phyloP scores from a whole-genome alignment of 2,888 invertebrate genomes.

The Lepidochrysops patricia region DNA sequence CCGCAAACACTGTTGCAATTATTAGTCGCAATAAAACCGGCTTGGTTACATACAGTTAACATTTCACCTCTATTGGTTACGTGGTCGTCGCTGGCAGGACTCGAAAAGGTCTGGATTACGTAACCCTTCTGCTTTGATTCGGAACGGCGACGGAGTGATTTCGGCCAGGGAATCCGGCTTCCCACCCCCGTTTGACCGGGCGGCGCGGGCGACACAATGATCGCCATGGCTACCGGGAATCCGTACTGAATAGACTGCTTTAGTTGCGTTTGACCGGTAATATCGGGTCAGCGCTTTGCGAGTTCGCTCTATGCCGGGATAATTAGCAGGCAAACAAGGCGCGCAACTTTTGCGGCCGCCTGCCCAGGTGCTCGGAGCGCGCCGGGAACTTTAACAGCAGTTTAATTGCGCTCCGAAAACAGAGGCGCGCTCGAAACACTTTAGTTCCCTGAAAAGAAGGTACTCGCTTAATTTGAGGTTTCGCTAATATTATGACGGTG shows the following conservation, averaged over 20 bases:
- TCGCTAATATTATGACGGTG: slow-evolving; percentile 15
- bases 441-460: slow-evolving; percentile 66
- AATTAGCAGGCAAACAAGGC: slow-evolving; percentile 72
- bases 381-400: slow-evolving; percentile 73
- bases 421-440: slow-evolving; percentile 66
- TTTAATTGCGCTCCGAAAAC: slow-evolving; percentile 71
- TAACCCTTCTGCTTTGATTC: slow-evolving; percentile 73
- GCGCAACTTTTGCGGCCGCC: slow-evolving; percentile 61
- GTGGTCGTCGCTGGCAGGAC: no score
- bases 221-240: slow-evolving; percentile 61
- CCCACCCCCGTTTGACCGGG: slow-evolving; percentile 65
- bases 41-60: no score
- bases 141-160: slow-evolving; percentile 67
- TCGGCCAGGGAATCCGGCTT: slow-evolving; percentile 72
- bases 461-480: slow-evolving; percentile 38
- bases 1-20: no score
- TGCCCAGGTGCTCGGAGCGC: slow-evolving; percentile 68
- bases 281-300: slow-evolving; percentile 60
- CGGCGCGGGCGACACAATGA: slow-evolving; percentile 69
- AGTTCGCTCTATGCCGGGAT: slow-evolving; percentile 57
- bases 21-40: no score
- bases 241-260: slow-evolving; percentile 51
- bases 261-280: slow-evolving; percentile 64
- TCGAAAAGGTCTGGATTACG: slow-evolving; percentile 70
- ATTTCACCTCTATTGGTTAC: no score